These are phyloP conservation scores for Microctenopoma lineatum DNA, from an alignment of 2,797 vertebrate genomes.

Conservation along the genomic window DNA sequence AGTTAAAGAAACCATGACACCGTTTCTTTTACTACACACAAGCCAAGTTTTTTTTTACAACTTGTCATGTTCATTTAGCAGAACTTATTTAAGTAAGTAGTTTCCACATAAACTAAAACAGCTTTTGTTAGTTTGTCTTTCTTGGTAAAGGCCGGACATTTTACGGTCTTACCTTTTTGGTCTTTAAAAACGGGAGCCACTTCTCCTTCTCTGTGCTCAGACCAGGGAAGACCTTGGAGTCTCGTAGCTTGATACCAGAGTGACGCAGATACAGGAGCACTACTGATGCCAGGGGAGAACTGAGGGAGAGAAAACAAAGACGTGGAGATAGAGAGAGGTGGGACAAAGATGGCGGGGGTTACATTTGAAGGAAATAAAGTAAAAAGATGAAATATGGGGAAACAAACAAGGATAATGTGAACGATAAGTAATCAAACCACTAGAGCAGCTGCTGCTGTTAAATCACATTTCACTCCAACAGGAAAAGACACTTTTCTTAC, in stretches of 20 bases:
- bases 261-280: slow-evolving; percentile 90
- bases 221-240: slow-evolving; percentile 83
- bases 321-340: not conserved
- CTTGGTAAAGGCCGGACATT: not conserved
- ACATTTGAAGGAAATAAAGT: not conserved
- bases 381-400: not conserved
- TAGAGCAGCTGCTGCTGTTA: not conserved
- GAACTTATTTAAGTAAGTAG: too few relatives aligned
- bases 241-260: slow-evolving; percentile 88
- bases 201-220: slow-evolving; percentile 90
- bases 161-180: slow-evolving; percentile 87
- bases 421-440: not conserved
- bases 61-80: too few relatives aligned
- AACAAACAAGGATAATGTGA: not conserved
- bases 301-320: slow-evolving; percentile 49
- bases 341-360: not conserved
- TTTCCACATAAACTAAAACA: too few relatives aligned
- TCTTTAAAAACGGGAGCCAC: slow-evolving; percentile 91
- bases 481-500: slow-evolving; percentile 70
- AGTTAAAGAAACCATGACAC: too few relatives aligned
- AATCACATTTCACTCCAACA: not conserved
- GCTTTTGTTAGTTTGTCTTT: not conserved
- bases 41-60: too few relatives aligned
- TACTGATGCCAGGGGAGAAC: slow-evolving; percentile 89
- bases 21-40: too few relatives aligned